Evolutionary conservation across 2,113 vertebrate genomes (phyloP), one percentile per base, ranked within the genome.

Genomic region (Cyanistes caeruleus): DNA sequence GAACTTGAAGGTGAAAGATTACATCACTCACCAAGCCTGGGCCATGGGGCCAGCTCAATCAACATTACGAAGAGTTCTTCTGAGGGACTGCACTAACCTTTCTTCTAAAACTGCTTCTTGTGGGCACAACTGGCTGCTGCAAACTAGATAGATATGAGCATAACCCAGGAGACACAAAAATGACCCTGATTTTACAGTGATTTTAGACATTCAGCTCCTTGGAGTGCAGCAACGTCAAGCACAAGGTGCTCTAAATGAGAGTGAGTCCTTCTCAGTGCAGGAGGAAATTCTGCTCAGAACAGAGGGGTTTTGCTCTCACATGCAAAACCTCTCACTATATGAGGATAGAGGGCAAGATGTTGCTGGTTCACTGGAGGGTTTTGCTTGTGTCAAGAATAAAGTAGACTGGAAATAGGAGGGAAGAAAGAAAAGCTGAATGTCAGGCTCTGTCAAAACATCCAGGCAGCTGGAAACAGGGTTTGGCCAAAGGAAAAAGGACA

Each of bases 1-100:
- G 82, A 95, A 92, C 76, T 79, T 58, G 56, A 64, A 95, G 65
- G 74, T 87, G 64, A 95, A 87, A 78, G 37, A 92, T 92, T 67
- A 94, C 69, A 53, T 94, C 89, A 96, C 31, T 94, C 91, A 87
- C 53, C 65, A 91, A 95, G 53, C 31, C 69, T 68, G 60, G 62
- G 60, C 46, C 95, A 68, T 88, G 51, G 67, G 55, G 56, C 73
- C 87, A 81, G 56, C 49, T 96, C 91, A 75, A 28, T 55, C 48
- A 56, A 41, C 58, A 73, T 69, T 41, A 60, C 0, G 2, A 94
- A 90, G 87, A 94, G 31, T 43, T 39, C 49, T 88, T 90, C 58
- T 62, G 62, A 87, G 67, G n/a, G 74, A 22, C 53, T 85, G 28
- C 37, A 64, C 48, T 63, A 79, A 25, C 37, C 31, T 85, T 78